Percentiles rank a stretch among this genome's conserved stretches.
Conservation (phyloP, 2,888 invertebrate species). For the Brenthis hecate region DNA sequence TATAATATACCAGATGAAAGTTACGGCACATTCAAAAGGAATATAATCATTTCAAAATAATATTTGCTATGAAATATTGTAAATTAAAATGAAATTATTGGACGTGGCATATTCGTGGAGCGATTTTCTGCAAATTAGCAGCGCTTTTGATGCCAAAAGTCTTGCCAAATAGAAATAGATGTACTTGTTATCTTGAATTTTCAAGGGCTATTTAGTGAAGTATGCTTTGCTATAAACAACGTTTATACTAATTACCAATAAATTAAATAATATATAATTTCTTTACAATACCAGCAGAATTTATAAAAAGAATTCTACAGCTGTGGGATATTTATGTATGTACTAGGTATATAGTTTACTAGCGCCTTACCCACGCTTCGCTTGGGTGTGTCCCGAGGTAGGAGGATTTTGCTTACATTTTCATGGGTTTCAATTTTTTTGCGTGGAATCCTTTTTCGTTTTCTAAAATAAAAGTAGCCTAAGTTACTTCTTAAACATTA, state of each 20-base stretch:
- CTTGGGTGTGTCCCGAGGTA: too few species aligned
- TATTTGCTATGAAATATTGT: constrained; percentile 13
- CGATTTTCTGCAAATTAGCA: constrained; percentile 32
- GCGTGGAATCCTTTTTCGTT: too few species aligned
- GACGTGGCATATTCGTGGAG: constrained; percentile 1
- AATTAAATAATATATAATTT: not conserved
- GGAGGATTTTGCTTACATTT: too few species aligned
- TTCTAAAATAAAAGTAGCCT: too few species aligned
- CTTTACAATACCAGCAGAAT: not conserved
- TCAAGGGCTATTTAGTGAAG: constrained; percentile 53
- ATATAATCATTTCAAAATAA: not conserved
- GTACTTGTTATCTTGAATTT: constrained; percentile 49
- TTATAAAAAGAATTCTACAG: too few species aligned
- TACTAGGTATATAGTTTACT: too few species aligned
- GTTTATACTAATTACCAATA: not conserved
- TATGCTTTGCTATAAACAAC: not conserved
- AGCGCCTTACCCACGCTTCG: too few species aligned
- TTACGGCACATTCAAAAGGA: not conserved
- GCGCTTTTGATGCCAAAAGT: constrained; percentile 24
- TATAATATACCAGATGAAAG: not conserved
- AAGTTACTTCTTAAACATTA: too few species aligned
- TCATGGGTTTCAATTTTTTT: too few species aligned
- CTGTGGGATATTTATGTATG: too few species aligned
- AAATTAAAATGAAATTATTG: constrained; percentile 17
- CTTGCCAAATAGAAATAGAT: constrained; percentile 54